Evolutionary conservation across 1,140 invertebrate genomes (phyloP), one percentile per base, ranked within the genome.

Genomic region (Paracyclopina nana): DNA sequence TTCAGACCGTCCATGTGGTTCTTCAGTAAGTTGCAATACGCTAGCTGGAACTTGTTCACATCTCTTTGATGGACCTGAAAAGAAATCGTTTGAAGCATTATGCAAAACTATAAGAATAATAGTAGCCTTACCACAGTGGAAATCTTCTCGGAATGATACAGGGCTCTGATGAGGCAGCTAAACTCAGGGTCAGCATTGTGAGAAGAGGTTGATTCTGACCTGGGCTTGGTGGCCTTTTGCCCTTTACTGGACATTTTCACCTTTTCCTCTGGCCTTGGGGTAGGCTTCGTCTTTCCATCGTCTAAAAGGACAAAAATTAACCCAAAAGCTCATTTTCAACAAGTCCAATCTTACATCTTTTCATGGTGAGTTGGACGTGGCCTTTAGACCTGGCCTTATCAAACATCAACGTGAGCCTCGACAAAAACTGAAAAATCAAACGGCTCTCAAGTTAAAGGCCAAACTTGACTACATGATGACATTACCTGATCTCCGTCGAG

Each of bases 381-480:
- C 42, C 42, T 44, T 44, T 44, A n/a, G 42, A 18, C 14, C 42
- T 14, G 24, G 42, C 16, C 12, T 44, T 44, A 24, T 44, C 42
- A 24, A 44, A 44, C 42, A 44, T 44, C 12, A 44, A 22, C 24
- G 42, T 44, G 14, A 44, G 24, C 16, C 42, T 14, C 16, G 42
- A 44, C 24, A 44, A 12, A 14, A 44, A 44, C 42, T 44, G 42
- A 18, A 44, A 44, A n/a, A n/a, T n/a, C n/a, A n/a, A n/a, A n/a
- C n/a, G n/a, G n/a, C n/a, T n/a, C n/a, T n/a, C n/a, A n/a, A n/a
- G n/a, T n/a, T n/a, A n/a, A n/a, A n/a, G n/a, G n/a, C n/a, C n/a
- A n/a, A n/a, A n/a, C n/a, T n/a, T n/a, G n/a, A n/a, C n/a, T n/a
- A n/a, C n/a, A n/a, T n/a, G n/a, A n/a, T n/a, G n/a, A n/a, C n/a